Base-by-base conservation (phyloP, 2,113 vertebrate species). In the Sakesphorus luctuosus region DNA sequence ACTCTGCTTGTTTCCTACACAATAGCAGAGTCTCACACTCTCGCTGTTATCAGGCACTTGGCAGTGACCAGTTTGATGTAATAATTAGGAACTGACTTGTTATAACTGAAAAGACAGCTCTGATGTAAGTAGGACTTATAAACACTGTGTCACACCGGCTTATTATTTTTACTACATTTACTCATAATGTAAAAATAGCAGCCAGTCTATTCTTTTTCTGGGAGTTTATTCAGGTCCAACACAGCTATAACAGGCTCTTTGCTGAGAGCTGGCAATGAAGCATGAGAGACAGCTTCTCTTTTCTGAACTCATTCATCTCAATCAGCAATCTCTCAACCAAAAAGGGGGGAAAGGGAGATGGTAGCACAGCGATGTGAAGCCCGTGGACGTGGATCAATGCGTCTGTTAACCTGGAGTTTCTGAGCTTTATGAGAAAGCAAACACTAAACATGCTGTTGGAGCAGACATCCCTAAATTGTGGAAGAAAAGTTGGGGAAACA, bases 131-230 rank as follows among this genome's bases (percentile, higher is more conserved):
- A 40, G 79, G 86, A 84, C 95, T 97, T 95, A 96, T 9, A 97
- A 94, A 96, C 96, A 97, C 94, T 96, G 75, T 97, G 94, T 96
- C 96, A 87, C 68, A 84, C 89, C 67, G 47, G 87, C 94, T 98
- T 98, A 97, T 98, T 98, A 97, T 97, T 98, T 98, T 97, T 97
- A 97, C 97, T 98, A 98, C 97, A 94, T 97, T 97, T 97, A 97
- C 97, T 97, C 96, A 94, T 96, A 78, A 94, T 97, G 85, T 86
- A 97, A 97, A 98, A 98, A 98, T 97, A 98, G 98, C 98, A 94
- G 55, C 95, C 85, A 82, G 96, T 81, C 97, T 96, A 92, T 77
- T 83, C 96, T 97, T 95, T 96, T 94, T 78, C 79, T 21, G 94
- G 63, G 95, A 98, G 97, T 97, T 98, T 97, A 90, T 97, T 98